Evolutionary conservation across 2,797 vertebrate species (phyloP).

Genomic region (Tauraco hartlaubi): DNA sequence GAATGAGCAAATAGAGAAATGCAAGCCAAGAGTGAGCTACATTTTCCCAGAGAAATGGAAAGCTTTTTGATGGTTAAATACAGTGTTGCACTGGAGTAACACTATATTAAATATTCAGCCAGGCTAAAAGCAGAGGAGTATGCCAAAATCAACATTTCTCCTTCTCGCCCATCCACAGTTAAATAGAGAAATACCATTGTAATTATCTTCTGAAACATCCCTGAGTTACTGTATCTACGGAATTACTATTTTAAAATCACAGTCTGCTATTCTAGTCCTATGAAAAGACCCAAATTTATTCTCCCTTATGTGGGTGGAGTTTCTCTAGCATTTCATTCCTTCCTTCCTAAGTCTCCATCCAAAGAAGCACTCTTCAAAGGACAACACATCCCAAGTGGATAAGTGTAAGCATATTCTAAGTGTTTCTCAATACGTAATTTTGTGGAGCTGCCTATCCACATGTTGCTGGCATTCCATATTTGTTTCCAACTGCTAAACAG

Average conservation of each 20-base stretch:
- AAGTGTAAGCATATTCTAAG: slow-evolving; percentile 3
- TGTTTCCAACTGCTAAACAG: not conserved
- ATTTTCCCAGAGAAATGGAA: slow-evolving; percentile 54
- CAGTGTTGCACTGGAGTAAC: not conserved
- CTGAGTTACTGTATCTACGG: slow-evolving; percentile 64
- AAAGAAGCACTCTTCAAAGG: slow-evolving; percentile 40
- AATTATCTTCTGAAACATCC: slow-evolving; percentile 49
- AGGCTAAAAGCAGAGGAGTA: slow-evolving; percentile 12
- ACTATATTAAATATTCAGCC: slow-evolving; percentile 7
- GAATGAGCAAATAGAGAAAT: not conserved
- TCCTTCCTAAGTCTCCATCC: slow-evolving; percentile 8
- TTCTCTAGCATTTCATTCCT: slow-evolving; percentile 6
- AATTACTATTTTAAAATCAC: slow-evolving; percentile 50
- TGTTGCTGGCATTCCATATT: not conserved
- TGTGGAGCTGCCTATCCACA: not conserved
- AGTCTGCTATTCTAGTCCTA: slow-evolving; percentile 20
- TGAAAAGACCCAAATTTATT: not conserved
- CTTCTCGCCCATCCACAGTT: slow-evolving; percentile 21
- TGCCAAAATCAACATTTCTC: not conserved
- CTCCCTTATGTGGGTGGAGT: not conserved
- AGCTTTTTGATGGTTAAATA: slow-evolving; percentile 54
- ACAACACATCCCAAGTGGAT: not conserved
- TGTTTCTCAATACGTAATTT: slow-evolving; percentile 26
- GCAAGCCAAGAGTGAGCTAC: slow-evolving; percentile 45
- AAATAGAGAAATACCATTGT: slow-evolving; percentile 14